Evolutionary conservation across 1,140 invertebrate genomes (phyloP).

Genomic region (Eufriesea mexicana): DNA sequence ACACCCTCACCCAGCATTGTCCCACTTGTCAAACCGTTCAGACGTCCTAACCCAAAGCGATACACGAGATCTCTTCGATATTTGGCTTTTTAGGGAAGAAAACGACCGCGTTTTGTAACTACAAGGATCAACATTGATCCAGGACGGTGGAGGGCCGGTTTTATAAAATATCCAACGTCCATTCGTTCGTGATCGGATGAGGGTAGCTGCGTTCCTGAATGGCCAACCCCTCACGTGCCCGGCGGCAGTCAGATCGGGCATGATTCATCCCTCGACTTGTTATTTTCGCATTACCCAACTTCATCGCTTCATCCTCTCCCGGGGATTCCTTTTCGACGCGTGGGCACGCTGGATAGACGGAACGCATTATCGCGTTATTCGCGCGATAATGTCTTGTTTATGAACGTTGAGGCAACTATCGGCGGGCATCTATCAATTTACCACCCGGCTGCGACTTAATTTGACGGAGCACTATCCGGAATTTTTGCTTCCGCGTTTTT

Average conservation of each 20-base stretch:
- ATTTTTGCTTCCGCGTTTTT: slow-evolving; percentile 13
- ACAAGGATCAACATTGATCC: not conserved
- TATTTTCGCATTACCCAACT: slow-evolving; percentile 75
- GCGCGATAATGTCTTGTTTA: slow-evolving; percentile 76
- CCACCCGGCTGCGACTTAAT: slow-evolving; percentile 27
- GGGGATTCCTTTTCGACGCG: slow-evolving; percentile 70
- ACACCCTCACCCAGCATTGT: too few relatives aligned
- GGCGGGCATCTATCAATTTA: slow-evolving; percentile 69
- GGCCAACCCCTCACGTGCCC: slow-evolving; percentile 49
- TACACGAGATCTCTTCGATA: not conserved
- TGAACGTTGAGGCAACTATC: slow-evolving; percentile 57
- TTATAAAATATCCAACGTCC: slow-evolving; percentile 30
- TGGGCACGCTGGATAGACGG: slow-evolving; percentile 58
- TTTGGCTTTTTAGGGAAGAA: not conserved
- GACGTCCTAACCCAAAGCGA: not conserved
- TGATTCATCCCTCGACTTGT: slow-evolving; percentile 73
- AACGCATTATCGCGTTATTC: slow-evolving; percentile 71
- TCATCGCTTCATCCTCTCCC: slow-evolving; percentile 56
- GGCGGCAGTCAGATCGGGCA: slow-evolving; percentile 56
- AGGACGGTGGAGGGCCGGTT: not conserved
- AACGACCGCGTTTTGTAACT: not conserved
- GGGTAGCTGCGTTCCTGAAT: slow-evolving; percentile 8
- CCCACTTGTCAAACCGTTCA: not conserved
- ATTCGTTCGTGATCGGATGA: not conserved
- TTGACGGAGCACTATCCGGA: slow-evolving; percentile 22